Evolutionary conservation across 1,140 invertebrate genomes (phyloP).

Genomic region (Chironomus tepperi): DNA sequence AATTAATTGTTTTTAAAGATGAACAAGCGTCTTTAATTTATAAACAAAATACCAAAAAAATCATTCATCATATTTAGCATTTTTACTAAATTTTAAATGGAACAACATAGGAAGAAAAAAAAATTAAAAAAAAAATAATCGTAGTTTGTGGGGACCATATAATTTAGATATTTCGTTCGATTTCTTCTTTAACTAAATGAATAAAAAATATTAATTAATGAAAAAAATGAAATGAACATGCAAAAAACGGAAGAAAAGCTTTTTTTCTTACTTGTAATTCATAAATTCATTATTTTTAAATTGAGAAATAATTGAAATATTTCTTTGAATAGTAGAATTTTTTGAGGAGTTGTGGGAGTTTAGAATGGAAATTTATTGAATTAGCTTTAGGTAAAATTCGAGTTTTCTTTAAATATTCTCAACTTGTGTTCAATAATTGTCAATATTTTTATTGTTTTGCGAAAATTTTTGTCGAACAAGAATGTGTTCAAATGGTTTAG

Average conservation of each 20-base stretch:
- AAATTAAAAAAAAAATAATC: background rate
- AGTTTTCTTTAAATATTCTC: no score
- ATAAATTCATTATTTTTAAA: background rate
- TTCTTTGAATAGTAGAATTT: background rate
- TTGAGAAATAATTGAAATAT: background rate
- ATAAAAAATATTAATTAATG: background rate
- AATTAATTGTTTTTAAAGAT: no score
- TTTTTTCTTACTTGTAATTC: background rate
- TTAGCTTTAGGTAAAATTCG: no score
- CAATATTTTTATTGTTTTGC: no score
- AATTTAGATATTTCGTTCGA: constrained; percentile 12
- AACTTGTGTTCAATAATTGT: no score
- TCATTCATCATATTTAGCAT: constrained; percentile 12
- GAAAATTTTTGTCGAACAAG: no score
- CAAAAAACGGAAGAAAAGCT: background rate
- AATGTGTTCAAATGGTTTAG: no score
- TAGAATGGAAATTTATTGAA: no score
- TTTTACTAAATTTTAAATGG: constrained; percentile 15
- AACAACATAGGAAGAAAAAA: background rate
- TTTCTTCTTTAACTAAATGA: background rate
- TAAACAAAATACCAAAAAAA: background rate
- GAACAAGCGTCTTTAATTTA: background rate
- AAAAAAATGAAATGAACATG: constrained; percentile 7
- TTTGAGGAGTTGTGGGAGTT: no score
- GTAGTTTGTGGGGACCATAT: constrained; percentile 20